phyloP scores from a whole-genome alignment of 2,888 invertebrate species.

The Dorcus parallelipipedus region DNA sequence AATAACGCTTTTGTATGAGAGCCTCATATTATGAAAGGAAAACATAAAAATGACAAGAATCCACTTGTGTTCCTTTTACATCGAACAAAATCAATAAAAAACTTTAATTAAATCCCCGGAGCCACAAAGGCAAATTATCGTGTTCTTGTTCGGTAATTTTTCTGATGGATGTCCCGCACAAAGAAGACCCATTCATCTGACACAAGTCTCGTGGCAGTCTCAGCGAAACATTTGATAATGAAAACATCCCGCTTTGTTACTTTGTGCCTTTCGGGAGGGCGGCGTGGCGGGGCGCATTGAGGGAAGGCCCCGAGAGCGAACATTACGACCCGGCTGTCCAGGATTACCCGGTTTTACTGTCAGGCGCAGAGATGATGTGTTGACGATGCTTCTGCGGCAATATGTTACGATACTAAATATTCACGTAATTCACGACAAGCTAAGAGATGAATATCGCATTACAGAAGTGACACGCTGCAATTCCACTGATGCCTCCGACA shows the following conservation, averaged over 20 bases:
- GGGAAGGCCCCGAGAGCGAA: slow-evolving; percentile 20
- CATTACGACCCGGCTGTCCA: slow-evolving; percentile 28
- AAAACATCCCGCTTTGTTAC: slow-evolving; percentile 24
- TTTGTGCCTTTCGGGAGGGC: slow-evolving; percentile 22
- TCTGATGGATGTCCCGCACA: not conserved
- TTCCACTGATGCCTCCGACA: not conserved
- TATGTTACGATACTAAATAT: slow-evolving; percentile 32
- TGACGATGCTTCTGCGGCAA: slow-evolving; percentile 27
- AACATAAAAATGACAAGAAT: no score
- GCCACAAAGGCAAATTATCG: slow-evolving; percentile 1
- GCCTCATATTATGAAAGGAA: no score
- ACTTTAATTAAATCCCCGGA: not conserved
- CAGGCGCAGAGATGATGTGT: slow-evolving; percentile 33
- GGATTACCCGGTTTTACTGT: slow-evolving; percentile 30
- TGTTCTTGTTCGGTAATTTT: slow-evolving; percentile 1
- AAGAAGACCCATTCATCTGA: not conserved
- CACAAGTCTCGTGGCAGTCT: not conserved
- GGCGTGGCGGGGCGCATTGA: slow-evolving; percentile 19
- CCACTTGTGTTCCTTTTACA: no score
- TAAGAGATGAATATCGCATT: slow-evolving; percentile 2
- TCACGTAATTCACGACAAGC: slow-evolving; percentile 29
- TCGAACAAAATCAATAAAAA: not conserved
- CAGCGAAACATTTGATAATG: slow-evolving; percentile 21
- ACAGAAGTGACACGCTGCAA: slow-evolving; percentile 1
- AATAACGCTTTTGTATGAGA: no score